Evolutionary conservation across 2,797 vertebrate genomes (phyloP).

Genomic region (Picus viridis): DNA sequence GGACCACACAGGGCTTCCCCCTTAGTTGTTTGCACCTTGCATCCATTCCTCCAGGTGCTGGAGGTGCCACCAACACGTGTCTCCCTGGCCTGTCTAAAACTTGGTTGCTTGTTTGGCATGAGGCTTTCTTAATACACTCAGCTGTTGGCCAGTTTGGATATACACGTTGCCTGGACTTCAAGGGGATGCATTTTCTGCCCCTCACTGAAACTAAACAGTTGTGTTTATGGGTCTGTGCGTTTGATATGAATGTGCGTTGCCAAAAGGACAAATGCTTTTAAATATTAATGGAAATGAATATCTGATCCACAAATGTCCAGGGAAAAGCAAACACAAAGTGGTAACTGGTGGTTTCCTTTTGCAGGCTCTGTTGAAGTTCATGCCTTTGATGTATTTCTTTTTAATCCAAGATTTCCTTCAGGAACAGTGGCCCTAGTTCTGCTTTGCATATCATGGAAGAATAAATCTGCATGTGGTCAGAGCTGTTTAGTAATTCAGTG

Average conservation of each 20-base stretch:
- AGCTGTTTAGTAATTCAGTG: constrained; percentile 18
- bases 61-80: neutral
- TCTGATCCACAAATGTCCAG: neutral
- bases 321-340: constrained; percentile 9
- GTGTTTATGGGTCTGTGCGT: neutral
- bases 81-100: neutral
- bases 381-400: neutral
- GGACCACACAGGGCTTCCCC: neutral
- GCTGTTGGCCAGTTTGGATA: neutral
- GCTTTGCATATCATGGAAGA: neutral
- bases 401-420: neutral
- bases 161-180: neutral
- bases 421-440: neutral
- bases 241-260: neutral
- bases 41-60: neutral
- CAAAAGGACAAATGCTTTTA: neutral
- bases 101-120: neutral
- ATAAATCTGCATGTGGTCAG: constrained; percentile 19
- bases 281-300: neutral
- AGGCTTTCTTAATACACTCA: neutral
- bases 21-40: neutral
- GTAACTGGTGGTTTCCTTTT: neutral
- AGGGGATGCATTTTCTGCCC: neutral
- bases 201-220: neutral
- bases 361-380: neutral